Conservation (phyloP, 2,888 invertebrate species). For the Cataglyphis albicans region DNA sequence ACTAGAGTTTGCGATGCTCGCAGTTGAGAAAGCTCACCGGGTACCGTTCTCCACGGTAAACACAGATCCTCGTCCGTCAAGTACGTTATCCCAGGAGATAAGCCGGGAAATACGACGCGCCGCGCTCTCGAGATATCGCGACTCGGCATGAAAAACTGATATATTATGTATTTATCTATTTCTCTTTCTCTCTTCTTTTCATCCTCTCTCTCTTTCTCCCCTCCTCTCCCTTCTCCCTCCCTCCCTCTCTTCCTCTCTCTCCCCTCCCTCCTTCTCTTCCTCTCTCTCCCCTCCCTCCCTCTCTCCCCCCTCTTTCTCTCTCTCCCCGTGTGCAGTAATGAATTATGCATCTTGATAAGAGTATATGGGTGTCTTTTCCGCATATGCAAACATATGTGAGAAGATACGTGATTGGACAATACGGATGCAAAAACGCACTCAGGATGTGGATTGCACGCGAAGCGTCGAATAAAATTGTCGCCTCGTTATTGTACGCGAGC, state of each 20-base stretch:
- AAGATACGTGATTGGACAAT: conserved; percentile 29
- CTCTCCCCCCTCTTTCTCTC: background rate
- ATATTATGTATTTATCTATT: conserved; percentile 58
- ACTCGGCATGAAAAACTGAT: conserved; percentile 43
- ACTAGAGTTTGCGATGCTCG: background rate
- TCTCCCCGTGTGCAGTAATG: conserved; percentile 11
- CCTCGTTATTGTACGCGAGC: background rate
- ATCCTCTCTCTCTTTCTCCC: background rate
- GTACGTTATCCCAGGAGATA: conserved; percentile 60
- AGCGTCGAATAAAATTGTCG: background rate
- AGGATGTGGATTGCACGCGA: background rate
- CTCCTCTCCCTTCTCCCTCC: background rate
- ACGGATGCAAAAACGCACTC: background rate
- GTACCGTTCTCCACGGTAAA: conserved; percentile 57
- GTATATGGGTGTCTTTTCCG: conserved; percentile 10
- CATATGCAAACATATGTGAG: conserved; percentile 25
- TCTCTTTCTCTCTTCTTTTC: conserved; percentile 20
- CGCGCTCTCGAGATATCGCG: conserved; percentile 35
- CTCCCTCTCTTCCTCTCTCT: background rate
- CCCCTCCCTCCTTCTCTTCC: background rate
- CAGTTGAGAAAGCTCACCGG: conserved; percentile 23
- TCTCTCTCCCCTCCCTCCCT: conserved; percentile 26
- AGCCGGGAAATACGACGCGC: conserved; percentile 60
- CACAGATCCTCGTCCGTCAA: conserved; percentile 63
- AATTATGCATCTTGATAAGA: conserved; percentile 59